Conservation (phyloP, 2,113 vertebrate species). For the Catharus bicknelli region DNA sequence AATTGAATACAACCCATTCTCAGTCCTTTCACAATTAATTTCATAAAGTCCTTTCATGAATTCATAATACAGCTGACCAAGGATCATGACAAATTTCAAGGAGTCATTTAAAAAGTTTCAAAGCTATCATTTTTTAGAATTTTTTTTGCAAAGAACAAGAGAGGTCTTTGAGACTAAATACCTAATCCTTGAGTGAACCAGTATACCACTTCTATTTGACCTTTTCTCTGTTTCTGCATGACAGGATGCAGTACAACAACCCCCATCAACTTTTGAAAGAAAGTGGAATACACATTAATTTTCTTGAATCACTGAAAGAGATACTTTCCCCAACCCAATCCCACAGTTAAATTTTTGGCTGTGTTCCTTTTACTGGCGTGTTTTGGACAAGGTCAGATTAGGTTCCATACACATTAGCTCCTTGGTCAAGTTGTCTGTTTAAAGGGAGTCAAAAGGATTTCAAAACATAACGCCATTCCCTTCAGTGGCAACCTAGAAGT, state of each 20-base stretch:
- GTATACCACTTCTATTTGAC: neutral
- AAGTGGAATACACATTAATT: neutral
- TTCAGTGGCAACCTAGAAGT: neutral
- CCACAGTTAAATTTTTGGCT: neutral
- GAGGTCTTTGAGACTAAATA: neutral
- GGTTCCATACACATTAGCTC: neutral
- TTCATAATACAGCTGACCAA: neutral
- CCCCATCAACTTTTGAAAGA: neutral
- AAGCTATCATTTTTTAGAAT: neutral
- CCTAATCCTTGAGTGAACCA: neutral
- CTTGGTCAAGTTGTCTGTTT: neutral
- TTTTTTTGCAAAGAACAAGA: neutral
- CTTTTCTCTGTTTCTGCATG: neutral
- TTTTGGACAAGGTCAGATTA: neutral
- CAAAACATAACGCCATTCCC: neutral
- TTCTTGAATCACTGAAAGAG: neutral
- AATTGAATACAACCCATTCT: neutral
- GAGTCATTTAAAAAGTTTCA: neutral
- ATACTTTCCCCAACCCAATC: neutral
- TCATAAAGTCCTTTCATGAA: neutral
- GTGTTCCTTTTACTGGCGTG: neutral
- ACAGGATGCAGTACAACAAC: neutral
- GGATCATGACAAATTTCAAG: neutral
- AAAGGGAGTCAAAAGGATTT: neutral
- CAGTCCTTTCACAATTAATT: neutral